These are phyloP conservation scores for Ancistrus triradiatus DNA, from an alignment of 2,113 vertebrate species.

Conservation along the genomic window DNA sequence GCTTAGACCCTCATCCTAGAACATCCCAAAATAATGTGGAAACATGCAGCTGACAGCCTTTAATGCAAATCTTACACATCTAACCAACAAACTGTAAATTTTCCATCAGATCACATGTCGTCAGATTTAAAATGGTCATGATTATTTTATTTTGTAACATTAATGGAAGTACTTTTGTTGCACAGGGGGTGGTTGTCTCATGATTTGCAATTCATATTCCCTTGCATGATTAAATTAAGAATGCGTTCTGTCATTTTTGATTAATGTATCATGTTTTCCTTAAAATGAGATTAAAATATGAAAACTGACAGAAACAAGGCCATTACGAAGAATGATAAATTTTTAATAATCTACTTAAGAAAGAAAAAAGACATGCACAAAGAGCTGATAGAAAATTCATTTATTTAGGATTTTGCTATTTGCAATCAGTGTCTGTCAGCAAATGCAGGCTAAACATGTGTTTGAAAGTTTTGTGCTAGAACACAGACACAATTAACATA, in stretches of 20 bases:
- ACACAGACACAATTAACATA: constrained; percentile 64
- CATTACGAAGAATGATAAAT: constrained; percentile 88
- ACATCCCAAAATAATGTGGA: constrained; percentile 48
- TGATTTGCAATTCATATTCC: constrained; percentile 98
- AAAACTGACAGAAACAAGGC: constrained; percentile 91
- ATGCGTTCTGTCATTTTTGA: constrained; percentile 94
- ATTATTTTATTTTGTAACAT: constrained; percentile 90
- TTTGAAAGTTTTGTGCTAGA: constrained; percentile 51
- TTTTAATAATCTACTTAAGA: constrained; percentile 79
- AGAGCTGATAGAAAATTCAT: constrained; percentile 63
- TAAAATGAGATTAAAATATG: constrained; percentile 88
- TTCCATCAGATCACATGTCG: constrained; percentile 64
- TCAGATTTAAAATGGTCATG: constrained; percentile 82
- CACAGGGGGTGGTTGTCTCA: constrained; percentile 50
- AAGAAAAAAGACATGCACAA: constrained; percentile 53
- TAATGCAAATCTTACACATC: constrained; percentile 58
- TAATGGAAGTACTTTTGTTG: constrained; percentile 83
- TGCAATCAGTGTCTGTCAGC: constrained; percentile 60
- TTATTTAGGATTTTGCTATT: constrained; percentile 68
- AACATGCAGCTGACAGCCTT: constrained; percentile 46
- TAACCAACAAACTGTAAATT: constrained; percentile 61
- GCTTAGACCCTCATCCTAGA: constrained; percentile 51
- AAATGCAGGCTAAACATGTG: constrained; percentile 47
- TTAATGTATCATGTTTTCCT: constrained; percentile 92
- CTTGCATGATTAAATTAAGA: constrained; percentile 92